Base-by-base conservation (phyloP, 1,140 invertebrate genomes). In the Aphaenogaster floridana region DNA sequence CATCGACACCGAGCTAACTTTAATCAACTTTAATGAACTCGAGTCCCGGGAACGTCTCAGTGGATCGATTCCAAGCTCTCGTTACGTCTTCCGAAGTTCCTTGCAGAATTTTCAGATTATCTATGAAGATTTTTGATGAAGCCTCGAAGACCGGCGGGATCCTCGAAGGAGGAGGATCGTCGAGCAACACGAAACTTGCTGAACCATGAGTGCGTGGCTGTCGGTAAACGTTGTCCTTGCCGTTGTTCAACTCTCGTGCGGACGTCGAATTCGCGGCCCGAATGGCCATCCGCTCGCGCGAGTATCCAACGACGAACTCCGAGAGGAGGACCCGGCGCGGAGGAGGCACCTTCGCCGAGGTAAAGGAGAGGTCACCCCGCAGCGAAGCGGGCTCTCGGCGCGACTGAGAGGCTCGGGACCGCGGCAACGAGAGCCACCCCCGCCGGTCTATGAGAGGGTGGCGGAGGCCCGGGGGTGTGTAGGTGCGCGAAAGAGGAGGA, bases 341-440 rank as follows among this genome's bases (percentile, higher is more conserved):
- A 64, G 36, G 72, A 54, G 45, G 36, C 83, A 79, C 63, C 85
- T 48, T 80, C 54, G 76, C 76, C 86, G 81, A 88, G 72, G 52
- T 54, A 79, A 61, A 87, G 68, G 80, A 78, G 89, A 93, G 88
- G 87, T 92, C 77, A 92, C 89, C 91, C 93, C 90, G 92, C 92
- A 90, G 89, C 92, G 92, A 92, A 93, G 92, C 92, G 93, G 93
- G 91, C 90, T 92, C 92, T 93, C 93, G 92, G 92, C 92, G 89
- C 93, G 93, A 94, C 93, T 94, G 93, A 94, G 89, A 92, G 92
- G 86, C 85, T 88, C 86, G 86, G 69, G 77, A 88, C 90, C 90
- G 90, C 92, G 86, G 59, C 89, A 77, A 89, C 88, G 91, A 91
- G 90, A 92, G 90, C 91, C 91, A 93, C 91, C 92, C 91, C 92